Percentiles rank a stretch among this genome's conserved stretches.
phyloP scores from a whole-genome alignment of 2,888 invertebrate genomes.

The Ditylenchus weischeri region DNA sequence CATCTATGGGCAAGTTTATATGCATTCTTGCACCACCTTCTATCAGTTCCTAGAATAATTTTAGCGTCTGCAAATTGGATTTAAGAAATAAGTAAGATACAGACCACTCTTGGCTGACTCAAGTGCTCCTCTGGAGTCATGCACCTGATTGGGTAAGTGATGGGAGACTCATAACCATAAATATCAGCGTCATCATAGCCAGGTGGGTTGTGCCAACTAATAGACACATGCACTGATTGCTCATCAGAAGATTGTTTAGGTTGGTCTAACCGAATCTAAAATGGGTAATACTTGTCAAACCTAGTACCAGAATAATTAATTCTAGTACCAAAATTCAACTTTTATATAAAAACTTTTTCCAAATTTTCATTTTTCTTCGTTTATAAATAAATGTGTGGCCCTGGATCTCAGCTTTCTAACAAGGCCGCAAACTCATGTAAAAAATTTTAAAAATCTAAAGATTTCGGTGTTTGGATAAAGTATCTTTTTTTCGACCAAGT shows the following conservation, averaged over 20 bases:
- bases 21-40: conserved; percentile 49
- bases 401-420: no score
- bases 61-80: not conserved
- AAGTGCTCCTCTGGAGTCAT: conserved; percentile 47
- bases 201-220: conserved; percentile 34
- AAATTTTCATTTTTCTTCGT: no score
- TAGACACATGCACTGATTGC: conserved; percentile 35
- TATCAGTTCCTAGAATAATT: conserved; percentile 40
- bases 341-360: not conserved
- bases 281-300: no score
- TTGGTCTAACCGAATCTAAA: conserved; percentile 34
- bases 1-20: conserved; percentile 43
- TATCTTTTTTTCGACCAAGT: no score
- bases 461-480: no score
- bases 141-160: conserved; percentile 51
- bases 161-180: conserved; percentile 51
- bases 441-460: no score
- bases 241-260: conserved; percentile 34
- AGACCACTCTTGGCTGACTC: conserved; percentile 41
- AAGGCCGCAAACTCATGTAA: no score
- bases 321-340: no score
- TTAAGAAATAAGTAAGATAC: not conserved
- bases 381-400: no score
- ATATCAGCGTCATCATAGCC: conserved; percentile 51
- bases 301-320: no score